Evolutionary conservation across 2,888 invertebrate species (phyloP).

Genomic region (Clepsis dumicolana): DNA sequence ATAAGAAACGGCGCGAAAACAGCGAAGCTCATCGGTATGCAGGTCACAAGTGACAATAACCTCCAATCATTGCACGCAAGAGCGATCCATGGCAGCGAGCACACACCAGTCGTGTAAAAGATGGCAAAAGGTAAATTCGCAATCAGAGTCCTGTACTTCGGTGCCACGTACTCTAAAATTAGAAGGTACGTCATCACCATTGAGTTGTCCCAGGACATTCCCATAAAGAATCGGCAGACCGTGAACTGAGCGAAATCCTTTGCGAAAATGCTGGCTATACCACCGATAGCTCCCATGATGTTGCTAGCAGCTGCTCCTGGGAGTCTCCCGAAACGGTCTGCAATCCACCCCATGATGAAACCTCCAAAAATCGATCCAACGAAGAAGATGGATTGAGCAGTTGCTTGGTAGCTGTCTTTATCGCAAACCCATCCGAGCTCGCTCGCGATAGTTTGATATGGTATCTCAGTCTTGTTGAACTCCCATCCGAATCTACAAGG

Average conservation of each 20-base stretch:
- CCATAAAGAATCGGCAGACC: constrained; percentile 68
- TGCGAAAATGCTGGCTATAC: constrained; percentile 61
- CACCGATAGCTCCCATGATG: constrained; percentile 64
- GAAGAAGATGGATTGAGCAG: constrained; percentile 70
- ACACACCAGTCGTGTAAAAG: constrained; percentile 60
- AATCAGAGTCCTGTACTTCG: constrained; percentile 67
- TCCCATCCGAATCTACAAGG: constrained; percentile 71
- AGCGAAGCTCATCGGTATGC: constrained; percentile 63
- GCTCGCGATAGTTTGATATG: constrained; percentile 69
- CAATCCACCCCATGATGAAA: constrained; percentile 65
- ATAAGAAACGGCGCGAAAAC: constrained; percentile 64
- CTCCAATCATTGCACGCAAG: constrained; percentile 71
- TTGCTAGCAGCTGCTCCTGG: constrained; percentile 65
- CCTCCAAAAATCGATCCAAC: constrained; percentile 71
- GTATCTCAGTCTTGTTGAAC: constrained; percentile 70
- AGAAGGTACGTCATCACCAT: constrained; percentile 72
- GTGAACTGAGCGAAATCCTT: constrained; percentile 61
- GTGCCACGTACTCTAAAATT: constrained; percentile 68
- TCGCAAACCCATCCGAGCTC: constrained; percentile 75
- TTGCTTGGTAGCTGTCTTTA: constrained; percentile 67
- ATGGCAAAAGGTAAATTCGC: constrained; percentile 68
- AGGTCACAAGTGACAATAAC: constrained; percentile 63
- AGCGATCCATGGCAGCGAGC: constrained; percentile 68
- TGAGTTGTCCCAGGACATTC: constrained; percentile 72
- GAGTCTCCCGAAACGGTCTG: constrained; percentile 68